Conservation (phyloP, 2,797 vertebrate genomes). For the Smutsia gigantea region DNA sequence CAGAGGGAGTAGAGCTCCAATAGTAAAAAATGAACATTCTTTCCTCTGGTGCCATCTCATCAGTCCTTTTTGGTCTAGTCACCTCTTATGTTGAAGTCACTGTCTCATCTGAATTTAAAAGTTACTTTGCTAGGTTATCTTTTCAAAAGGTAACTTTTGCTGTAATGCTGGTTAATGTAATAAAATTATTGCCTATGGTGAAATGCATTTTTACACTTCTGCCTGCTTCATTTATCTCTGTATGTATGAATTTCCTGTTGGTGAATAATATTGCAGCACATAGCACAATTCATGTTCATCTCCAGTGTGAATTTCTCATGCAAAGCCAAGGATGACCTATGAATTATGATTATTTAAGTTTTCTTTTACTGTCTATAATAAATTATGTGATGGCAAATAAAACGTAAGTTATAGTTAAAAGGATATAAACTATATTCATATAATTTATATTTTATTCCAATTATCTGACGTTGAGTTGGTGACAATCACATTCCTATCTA, state of each 20-base stretch:
- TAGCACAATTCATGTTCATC: background rate
- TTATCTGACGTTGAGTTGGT: background rate
- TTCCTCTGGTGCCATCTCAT: background rate
- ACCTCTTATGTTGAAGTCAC: background rate
- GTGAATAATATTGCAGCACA: background rate
- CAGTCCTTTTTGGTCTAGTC: background rate
- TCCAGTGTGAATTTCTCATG: background rate
- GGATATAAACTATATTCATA: background rate
- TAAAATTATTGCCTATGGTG: background rate
- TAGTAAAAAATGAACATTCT: background rate
- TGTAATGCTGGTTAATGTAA: background rate
- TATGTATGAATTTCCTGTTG: background rate
- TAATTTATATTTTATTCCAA: background rate
- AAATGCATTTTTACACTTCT: background rate
- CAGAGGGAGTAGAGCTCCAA: background rate
- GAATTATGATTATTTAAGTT: background rate
- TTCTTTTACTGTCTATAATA: background rate
- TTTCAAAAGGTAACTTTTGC: background rate
- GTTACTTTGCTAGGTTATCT: background rate
- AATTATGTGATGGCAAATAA: background rate
- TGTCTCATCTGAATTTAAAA: background rate
- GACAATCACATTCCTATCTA: background rate
- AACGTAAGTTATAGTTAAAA: background rate
- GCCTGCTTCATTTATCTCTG: background rate
- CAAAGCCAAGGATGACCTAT: background rate